Evolutionary conservation across 2,888 invertebrate genomes (phyloP).

Genomic region (Hymenopus coronatus): DNA sequence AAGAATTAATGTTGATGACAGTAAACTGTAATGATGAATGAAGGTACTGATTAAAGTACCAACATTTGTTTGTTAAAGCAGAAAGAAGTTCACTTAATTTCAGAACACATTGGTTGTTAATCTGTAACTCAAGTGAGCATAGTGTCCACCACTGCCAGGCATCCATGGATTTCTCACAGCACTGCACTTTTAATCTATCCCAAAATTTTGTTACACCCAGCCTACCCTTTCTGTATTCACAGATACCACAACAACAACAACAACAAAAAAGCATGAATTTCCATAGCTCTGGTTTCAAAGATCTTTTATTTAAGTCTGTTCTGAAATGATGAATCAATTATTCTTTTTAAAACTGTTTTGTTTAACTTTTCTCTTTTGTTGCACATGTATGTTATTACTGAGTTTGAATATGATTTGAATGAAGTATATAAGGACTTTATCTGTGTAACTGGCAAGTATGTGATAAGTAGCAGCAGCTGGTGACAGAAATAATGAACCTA

Average conservation of each 20-base stretch:
- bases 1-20: too few species aligned
- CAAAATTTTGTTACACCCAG: background rate
- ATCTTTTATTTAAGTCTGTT: too few species aligned
- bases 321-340: too few species aligned
- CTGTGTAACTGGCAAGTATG: too few species aligned
- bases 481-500: too few species aligned
- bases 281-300: background rate
- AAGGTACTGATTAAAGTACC: background rate
- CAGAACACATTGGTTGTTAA: background rate
- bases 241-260: background rate
- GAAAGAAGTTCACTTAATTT: background rate
- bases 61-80: too few species aligned
- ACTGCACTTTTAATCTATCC: background rate
- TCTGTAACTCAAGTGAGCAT: background rate
- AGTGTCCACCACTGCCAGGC: background rate
- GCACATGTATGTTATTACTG: too few species aligned
- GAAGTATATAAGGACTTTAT: too few species aligned
- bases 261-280: background rate
- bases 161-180: background rate
- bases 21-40: background rate
- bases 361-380: too few species aligned
- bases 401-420: too few species aligned
- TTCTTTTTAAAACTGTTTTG: too few species aligned
- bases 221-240: background rate
- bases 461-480: too few species aligned